Base-by-base conservation (phyloP, 2,113 vertebrate genomes). In the Poeciliopsis occidentalis region DNA sequence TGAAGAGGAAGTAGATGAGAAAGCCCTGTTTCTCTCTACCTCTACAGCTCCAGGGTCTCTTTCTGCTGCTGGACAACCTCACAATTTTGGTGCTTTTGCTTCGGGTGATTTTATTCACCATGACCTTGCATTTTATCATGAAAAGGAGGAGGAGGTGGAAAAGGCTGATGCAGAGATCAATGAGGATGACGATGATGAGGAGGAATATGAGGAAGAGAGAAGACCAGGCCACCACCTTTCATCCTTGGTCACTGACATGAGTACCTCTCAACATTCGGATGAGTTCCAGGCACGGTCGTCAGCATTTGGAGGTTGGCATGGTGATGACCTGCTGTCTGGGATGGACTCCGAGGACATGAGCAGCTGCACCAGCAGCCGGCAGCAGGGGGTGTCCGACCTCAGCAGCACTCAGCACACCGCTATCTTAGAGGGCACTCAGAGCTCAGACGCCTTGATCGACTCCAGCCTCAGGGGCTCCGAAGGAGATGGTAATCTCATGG, bases 91-190 rank as follows among this genome's bases (percentile, higher is more conserved):
- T 44, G 24, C 73, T 10, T 85, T 83, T 0, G 69, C 75, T 15
- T 39, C 76, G 22, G 90, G 84, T 31, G 77, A 84, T n/a, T 84
- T 90, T 37, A 70, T 31, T 41, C 64, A 67, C 4, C 71, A 32
- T n/a, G 75, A 78, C 26, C 82, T 86, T 51, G 61, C 72, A 15
- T 93, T 92, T 1, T 85, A 87, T 57, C 86, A 85, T 61, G 93
- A 92, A 27, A 87, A 85, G 61, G 93, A 94, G 72, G 93, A 89
- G 47, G 93, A 92, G 0, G 91, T 94, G 39, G 94, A 95, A 63
- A 95, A 95, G 80, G 94, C 94, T 1, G 94, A 95, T n/a, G 89
- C 94, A 70, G 94, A 95, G 80, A 92, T 94, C 69, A 95, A 95
- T 39, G 93, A 94, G 32, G 94, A 95, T 27, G 85, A 86, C 2